A percentile compares a stretch with the other conserved stretches of the same genome.
phyloP scores from a whole-genome alignment of 2,113 vertebrate species.

The Phalacrocorax brasilianus region DNA sequence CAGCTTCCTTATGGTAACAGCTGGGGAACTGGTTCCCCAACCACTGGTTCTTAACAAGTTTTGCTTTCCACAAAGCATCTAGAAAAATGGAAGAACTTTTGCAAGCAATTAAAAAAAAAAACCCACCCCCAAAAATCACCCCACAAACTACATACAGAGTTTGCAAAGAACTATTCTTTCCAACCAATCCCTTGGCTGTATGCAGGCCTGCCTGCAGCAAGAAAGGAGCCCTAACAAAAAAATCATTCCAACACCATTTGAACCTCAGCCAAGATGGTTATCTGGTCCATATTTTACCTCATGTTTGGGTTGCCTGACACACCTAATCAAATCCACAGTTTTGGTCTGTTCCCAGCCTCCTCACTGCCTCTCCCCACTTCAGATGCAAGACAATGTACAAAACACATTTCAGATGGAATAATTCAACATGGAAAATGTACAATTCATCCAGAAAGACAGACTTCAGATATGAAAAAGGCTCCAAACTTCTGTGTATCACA shows the following conservation, averaged over 20 bases:
- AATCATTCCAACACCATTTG: not conserved
- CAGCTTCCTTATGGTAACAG: not conserved
- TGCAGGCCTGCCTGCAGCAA: not conserved
- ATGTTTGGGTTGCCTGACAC: not conserved
- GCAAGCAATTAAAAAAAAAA: not conserved
- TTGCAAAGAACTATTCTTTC: not conserved
- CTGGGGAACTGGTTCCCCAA: not conserved
- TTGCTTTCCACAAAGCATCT: not conserved
- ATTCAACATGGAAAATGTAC: not conserved
- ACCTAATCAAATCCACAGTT: conserved; percentile 25
- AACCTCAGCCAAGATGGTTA: not conserved
- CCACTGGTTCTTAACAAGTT: not conserved
- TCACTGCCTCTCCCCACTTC: not conserved
- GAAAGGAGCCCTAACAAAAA: not conserved
- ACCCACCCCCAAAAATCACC: too few relatives aligned
- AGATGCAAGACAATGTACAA: not conserved
- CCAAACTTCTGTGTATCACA: not conserved
- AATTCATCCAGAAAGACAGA: not conserved
- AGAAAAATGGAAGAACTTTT: not conserved
- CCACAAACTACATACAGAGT: not conserved
- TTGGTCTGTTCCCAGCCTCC: not conserved
- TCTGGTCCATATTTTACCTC: not conserved
- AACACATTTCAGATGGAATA: not conserved
- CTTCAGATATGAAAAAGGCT: not conserved
- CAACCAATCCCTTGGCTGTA: not conserved